Conservation (phyloP, 1,140 invertebrate genomes). For the Caenorhabditis inopinata region DNA sequence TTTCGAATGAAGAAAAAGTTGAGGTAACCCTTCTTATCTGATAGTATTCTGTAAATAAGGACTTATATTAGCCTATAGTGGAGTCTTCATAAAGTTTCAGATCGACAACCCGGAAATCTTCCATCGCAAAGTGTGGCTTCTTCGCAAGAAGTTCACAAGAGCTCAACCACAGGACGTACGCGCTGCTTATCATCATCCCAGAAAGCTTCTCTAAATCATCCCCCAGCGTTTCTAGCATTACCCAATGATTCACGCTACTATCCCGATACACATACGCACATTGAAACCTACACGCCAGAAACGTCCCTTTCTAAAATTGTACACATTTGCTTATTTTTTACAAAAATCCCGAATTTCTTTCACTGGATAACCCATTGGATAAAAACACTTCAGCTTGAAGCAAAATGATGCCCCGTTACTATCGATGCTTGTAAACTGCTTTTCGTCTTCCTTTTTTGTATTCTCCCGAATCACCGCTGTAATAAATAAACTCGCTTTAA, state of each 20-base stretch:
- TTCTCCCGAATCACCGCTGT: too few relatives aligned
- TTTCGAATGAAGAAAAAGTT: neutral
- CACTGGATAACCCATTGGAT: too few relatives aligned
- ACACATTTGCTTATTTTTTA: neutral
- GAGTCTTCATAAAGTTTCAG: neutral
- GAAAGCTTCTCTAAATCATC: neutral
- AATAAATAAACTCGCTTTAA: neutral
- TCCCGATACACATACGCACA: neutral
- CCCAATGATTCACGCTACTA: neutral
- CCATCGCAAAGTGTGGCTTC: neutral
- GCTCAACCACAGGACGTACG: neutral
- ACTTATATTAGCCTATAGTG: too few relatives aligned
- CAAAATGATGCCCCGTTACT: neutral
- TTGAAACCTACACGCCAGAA: neutral
- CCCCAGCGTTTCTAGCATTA: too few relatives aligned
- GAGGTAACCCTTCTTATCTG: neutral
- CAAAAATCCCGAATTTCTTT: slow-evolving; percentile 9
- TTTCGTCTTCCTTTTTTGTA: neutral
- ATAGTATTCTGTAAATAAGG: too few relatives aligned
- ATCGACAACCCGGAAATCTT: neutral
- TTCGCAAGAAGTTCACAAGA: neutral
- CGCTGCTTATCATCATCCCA: neutral
- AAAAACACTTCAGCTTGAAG: neutral
- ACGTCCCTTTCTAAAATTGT: neutral
- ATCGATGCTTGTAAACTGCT: neutral